A percentile compares a stretch with the other conserved stretches of the same genome.
phyloP scores from a whole-genome alignment of 2,888 invertebrate genomes.

The Seladonia tumulorum region DNA sequence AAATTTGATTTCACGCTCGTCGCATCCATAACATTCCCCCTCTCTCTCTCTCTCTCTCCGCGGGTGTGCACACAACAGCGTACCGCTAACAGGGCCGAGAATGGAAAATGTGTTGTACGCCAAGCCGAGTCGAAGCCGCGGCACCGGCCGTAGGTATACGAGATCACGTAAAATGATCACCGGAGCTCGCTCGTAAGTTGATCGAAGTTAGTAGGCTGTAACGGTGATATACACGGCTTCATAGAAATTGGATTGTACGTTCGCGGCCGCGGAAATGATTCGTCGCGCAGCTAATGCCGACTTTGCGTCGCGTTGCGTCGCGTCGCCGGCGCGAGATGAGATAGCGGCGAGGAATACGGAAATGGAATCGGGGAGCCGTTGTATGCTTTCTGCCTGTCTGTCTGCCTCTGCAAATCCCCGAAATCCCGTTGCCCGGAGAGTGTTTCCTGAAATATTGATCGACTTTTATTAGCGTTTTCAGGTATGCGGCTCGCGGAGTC shows the following conservation, averaged over 20 bases:
- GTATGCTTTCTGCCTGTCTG: not conserved
- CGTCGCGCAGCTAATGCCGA: slow-evolving; percentile 39
- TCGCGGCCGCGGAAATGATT: slow-evolving; percentile 39
- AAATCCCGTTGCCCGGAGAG: not conserved
- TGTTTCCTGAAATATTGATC: not conserved
- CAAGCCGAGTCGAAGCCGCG: not conserved
- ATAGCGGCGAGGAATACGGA: slow-evolving; percentile 18
- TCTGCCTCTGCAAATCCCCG: not conserved
- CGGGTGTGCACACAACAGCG: slow-evolving; percentile 56
- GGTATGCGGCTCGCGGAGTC: not conserved
- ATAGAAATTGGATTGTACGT: slow-evolving; percentile 36
- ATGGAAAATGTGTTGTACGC: slow-evolving; percentile 53
- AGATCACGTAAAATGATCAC: slow-evolving; percentile 36
- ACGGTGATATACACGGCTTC: slow-evolving; percentile 34
- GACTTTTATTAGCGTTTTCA: not conserved
- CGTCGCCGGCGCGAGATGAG: not conserved
- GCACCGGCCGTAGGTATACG: not conserved
- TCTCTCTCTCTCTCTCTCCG: not conserved
- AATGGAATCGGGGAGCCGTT: slow-evolving; percentile 25
- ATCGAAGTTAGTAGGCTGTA: slow-evolving; percentile 51
- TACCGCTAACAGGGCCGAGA: slow-evolving; percentile 51
- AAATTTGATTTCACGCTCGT: slow-evolving; percentile 81
- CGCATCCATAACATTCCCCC: slow-evolving; percentile 75
- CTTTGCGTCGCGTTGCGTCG: slow-evolving; percentile 3
- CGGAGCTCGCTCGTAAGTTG: slow-evolving; percentile 43